Evolutionary conservation across 2,797 vertebrate species (phyloP).

Genomic region (Staurois parvus): DNA sequence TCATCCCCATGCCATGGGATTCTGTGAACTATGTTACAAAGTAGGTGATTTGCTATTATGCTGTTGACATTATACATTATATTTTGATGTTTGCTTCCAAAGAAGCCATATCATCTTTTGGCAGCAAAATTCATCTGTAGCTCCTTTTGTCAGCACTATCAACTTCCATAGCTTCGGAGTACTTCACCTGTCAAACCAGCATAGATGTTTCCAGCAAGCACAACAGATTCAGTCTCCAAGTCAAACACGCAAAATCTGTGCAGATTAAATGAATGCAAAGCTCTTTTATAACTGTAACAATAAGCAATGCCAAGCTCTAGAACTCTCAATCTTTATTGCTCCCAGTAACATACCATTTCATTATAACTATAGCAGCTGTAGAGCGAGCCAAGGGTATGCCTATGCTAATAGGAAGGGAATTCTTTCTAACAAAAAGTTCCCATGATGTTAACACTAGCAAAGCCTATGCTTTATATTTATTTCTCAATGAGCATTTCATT

Average conservation of each 20-base stretch:
- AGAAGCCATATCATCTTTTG: slow-evolving; percentile 25
- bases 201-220: slow-evolving; percentile 4
- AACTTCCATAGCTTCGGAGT: background rate
- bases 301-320: background rate
- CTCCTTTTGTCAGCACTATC: slow-evolving; percentile 27
- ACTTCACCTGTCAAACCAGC: slow-evolving; percentile 17
- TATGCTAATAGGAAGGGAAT: background rate
- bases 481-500: background rate
- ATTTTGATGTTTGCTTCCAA: slow-evolving; percentile 13
- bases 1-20: background rate
- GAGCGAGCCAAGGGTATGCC: background rate
- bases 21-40: background rate
- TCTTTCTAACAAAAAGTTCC: background rate
- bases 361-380: background rate
- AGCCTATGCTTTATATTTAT: slow-evolving; percentile 10
- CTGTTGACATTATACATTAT: slow-evolving; percentile 32
- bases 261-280: slow-evolving; percentile 14
- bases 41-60: slow-evolving; percentile 14
- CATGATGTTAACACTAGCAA: background rate
- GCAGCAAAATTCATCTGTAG: slow-evolving; percentile 17
- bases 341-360: background rate
- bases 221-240: slow-evolving; percentile 1
- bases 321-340: slow-evolving; percentile 21
- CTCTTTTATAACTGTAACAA: background rate
- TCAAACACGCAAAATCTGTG: slow-evolving; percentile 13